Base-by-base conservation (phyloP, 2,113 vertebrate species). In the Macroglossus sobrinus region DNA sequence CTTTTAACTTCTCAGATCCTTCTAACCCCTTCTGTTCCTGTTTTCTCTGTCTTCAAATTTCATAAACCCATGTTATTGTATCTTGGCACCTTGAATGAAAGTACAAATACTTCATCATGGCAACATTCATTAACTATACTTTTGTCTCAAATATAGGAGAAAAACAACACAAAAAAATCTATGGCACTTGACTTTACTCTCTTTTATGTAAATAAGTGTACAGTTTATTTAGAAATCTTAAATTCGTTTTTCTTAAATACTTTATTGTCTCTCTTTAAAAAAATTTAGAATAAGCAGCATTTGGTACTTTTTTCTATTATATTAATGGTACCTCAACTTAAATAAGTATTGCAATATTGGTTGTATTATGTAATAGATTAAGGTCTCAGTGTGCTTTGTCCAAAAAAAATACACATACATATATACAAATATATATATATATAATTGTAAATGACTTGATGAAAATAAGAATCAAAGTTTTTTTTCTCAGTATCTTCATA, bases 1-100 rank as follows among this genome's bases (percentile, higher is more conserved):
- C 74, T 97, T 97, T 98, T 95, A 98, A 92, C 88, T 94, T 98
- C 94, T 98, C 95, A 96, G 85, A 98, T 98, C 94, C 97, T 97
- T 82, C 82, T 3, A 75, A 96, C 93, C 78, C 95, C 84, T 97
- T 96, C 13, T 5, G 85, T 98, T 98, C 98, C 97, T 97, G 80
- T 97, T 91, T 97, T 92, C 96, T 97, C 45, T 69, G 2, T 98
- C 93, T 98, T 98, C 96, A 96, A 98, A 98, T 96, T 96, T 59
- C 75, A 80, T 0, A 0, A 97, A 93, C 94, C 92, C 80, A 0
- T 92, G 81, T 97, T 97, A 92, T 84, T 98, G 50, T 24, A 95
- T 75, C 50, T 50, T 97, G 89, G 55, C 53, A 94, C 74, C 11
- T 97, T 82, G 30, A 89, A 57, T 94, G 92, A 91, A 97, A 98